Evolutionary conservation across 2,113 vertebrate species (phyloP), one percentile per base, ranked within the genome.

Genomic region (Columba janthina): DNA sequence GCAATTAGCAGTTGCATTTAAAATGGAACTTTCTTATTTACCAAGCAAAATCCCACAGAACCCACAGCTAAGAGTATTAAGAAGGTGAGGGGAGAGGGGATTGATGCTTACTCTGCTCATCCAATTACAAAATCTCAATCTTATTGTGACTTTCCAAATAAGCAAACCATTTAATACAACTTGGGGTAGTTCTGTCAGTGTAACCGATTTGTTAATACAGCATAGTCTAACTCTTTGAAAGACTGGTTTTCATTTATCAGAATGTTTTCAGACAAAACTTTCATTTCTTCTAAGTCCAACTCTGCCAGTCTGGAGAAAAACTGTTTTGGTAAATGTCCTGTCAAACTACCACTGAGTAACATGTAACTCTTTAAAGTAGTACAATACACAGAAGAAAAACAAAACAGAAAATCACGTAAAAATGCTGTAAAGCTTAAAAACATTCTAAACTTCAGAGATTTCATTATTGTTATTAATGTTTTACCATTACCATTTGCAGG

Each of bases 141-240:
- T 93, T 62, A 69, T 21, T 44, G 25, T 48, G 38, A 66, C 64
- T 94, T 94, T 85, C 58, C 74, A 93, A 76, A 88, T 72, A 81
- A 91, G 40, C 22, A 73, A 51, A 82, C 36, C 42, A 79, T 78
- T 94, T 93, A 88, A 95, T 87, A 93, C 90, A 95, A 89, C 25
- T 76, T 44, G 14, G 46, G 11, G 60, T 36, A 67, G 26, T 50
- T 76, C 44, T 72, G 24, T 40, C 46, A 81, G 38, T 26, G 8
- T 60, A 94, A 93, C 56, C 0, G 2, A 82, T 72, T 50, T 29
- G 31, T 81, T 85, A 92, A 84, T 53, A 71, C 31, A 77, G n/a
- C 21, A 58, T 14, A 75, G 31, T 46, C 50, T 78, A 78, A 72
- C 28, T 62, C n/a, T 90, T 70, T 81, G 34, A 89, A 93, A 74